Evolutionary conservation across 2,888 invertebrate species (phyloP).

Genomic region (Dryococelus australis): DNA sequence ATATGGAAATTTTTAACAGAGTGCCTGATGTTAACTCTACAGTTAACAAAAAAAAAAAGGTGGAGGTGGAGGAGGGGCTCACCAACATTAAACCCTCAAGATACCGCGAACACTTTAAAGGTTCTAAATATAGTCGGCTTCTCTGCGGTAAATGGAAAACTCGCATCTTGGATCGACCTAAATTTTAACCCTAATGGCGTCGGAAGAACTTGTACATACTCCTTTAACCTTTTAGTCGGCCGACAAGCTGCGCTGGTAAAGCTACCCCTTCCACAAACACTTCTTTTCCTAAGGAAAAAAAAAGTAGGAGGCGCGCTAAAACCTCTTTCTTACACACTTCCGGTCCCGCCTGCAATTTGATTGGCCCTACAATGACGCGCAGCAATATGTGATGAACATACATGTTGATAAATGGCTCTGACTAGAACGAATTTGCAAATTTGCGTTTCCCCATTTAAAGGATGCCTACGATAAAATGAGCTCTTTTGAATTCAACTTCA

Average conservation of each 20-base stretch:
- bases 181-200: not conserved
- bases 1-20: too few species aligned
- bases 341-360: not conserved
- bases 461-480: too few species aligned
- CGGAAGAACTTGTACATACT: not conserved
- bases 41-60: too few species aligned
- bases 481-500: too few species aligned
- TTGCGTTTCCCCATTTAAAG: too few species aligned
- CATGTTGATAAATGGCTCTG: too few species aligned
- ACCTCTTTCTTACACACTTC: not conserved
- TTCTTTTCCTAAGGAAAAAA: not conserved
- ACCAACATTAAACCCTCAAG: not conserved
- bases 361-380: too few species aligned
- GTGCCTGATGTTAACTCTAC: too few species aligned
- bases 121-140: not conserved
- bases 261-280: not conserved
- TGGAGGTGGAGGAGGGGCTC: not conserved
- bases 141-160: not conserved
- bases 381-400: too few species aligned
- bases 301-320: not conserved
- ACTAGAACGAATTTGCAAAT: too few species aligned
- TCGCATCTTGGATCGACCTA: not conserved
- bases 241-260: not conserved
- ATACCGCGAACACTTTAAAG: not conserved
- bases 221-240: not conserved